Conservation (phyloP, 2,113 vertebrate genomes). For the Callipepla californica region DNA sequence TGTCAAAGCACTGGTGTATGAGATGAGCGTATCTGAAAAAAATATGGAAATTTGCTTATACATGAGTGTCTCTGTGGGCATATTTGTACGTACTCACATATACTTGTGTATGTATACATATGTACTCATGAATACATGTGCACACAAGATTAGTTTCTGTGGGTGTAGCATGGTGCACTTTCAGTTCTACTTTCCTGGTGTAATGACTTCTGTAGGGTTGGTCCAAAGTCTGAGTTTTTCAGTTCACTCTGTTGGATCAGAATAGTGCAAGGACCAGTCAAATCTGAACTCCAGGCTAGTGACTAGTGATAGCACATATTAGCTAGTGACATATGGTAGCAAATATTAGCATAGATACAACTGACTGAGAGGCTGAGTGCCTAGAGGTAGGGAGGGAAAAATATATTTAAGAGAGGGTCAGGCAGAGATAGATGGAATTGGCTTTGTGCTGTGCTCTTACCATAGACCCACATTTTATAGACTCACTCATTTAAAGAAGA, state of each 20-base stretch:
- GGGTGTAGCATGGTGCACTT: background rate
- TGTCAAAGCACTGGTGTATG: background rate
- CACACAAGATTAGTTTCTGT: background rate
- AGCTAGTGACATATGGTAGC: background rate
- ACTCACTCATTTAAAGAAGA: background rate
- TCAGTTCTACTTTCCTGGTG: background rate
- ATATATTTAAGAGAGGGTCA: background rate
- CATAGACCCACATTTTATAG: background rate
- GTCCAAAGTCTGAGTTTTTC: background rate
- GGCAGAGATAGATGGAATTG: background rate
- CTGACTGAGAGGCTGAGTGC: background rate
- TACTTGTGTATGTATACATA: background rate
- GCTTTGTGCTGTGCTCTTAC: background rate
- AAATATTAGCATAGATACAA: background rate
- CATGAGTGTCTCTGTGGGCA: fast-evolving
- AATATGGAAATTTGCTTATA: background rate
- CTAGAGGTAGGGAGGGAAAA: background rate
- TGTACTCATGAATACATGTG: background rate
- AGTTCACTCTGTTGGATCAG: background rate
- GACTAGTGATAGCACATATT: background rate
- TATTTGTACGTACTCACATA: background rate
- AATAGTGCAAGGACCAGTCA: background rate
- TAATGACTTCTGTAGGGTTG: background rate
- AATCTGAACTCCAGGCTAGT: background rate
- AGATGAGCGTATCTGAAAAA: background rate